phyloP scores from a whole-genome alignment of 2,113 vertebrate species.

The Heptranchias perlo region DNA sequence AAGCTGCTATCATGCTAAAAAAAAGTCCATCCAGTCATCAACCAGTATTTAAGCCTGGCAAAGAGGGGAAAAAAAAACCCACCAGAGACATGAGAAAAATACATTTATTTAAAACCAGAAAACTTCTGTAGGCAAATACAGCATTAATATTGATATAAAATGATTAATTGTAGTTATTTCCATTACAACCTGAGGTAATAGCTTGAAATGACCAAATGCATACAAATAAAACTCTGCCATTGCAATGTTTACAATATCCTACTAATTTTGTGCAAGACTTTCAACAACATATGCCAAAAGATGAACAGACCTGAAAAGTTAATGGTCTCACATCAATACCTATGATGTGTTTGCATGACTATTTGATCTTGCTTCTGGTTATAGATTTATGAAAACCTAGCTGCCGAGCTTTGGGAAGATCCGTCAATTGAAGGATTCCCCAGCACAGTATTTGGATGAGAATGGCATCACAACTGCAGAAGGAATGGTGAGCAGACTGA shows the following conservation, averaged over 20 bases:
- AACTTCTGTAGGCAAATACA: no score
- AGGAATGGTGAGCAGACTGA: not conserved
- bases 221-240: no score
- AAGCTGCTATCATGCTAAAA: not conserved
- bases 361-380: not conserved
- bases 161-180: no score
- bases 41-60: not conserved
- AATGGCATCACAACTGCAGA: not conserved
- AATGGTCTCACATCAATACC: not conserved
- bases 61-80: no score
- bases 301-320: not conserved
- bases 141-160: no score
- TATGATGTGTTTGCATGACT: not conserved
- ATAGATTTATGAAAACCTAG: not conserved
- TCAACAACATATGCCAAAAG: not conserved
- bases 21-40: not conserved
- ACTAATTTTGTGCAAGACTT: no score
- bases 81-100: no score
- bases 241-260: no score
- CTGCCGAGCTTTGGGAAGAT: not conserved
- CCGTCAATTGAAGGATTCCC: no score
- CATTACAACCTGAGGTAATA: no score
- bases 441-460: not conserved
- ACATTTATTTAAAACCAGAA: no score
- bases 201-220: no score